phyloP scores from a whole-genome alignment of 2,888 invertebrate species.

The Spodoptera littoralis region DNA sequence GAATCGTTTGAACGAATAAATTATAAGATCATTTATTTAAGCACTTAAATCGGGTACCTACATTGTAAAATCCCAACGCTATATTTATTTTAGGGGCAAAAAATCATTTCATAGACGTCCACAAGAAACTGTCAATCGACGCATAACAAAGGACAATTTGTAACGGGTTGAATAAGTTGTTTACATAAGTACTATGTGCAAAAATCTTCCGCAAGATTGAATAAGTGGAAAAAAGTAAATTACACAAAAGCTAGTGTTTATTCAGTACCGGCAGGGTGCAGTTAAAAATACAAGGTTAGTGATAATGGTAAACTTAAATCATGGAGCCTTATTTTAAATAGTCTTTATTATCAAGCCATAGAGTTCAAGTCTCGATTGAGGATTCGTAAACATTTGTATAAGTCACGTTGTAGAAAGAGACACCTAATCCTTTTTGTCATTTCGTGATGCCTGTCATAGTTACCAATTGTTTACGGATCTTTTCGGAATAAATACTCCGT shows the following conservation, averaged over 20 bases:
- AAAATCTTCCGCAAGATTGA: slow-evolving; percentile 72
- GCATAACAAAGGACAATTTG: slow-evolving; percentile 70
- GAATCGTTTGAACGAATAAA: slow-evolving; percentile 38
- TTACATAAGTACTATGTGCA: slow-evolving; percentile 76
- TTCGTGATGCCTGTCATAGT: slow-evolving; percentile 83
- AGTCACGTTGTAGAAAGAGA: slow-evolving; percentile 43
- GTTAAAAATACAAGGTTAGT: slow-evolving; percentile 77
- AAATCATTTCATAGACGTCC: slow-evolving; percentile 53
- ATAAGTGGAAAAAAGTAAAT: slow-evolving; percentile 61
- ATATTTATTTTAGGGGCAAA: slow-evolving; percentile 66
- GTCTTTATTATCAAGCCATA: slow-evolving; percentile 46
- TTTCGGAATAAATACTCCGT: slow-evolving; percentile 77
- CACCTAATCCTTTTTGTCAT: slow-evolving; percentile 84
- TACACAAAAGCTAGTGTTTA: slow-evolving; percentile 73
- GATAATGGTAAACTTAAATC: slow-evolving; percentile 45
- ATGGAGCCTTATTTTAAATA: slow-evolving; percentile 26
- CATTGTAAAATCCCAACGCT: slow-evolving; percentile 37
- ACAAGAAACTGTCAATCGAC: slow-evolving; percentile 66
- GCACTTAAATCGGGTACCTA: slow-evolving; percentile 29
- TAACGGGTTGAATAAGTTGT: slow-evolving; percentile 73
- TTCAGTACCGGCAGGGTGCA: slow-evolving; percentile 76
- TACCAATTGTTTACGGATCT: slow-evolving; percentile 83
- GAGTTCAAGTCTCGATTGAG: slow-evolving; percentile 57
- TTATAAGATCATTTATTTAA: slow-evolving; percentile 31
- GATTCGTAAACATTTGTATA: slow-evolving; percentile 25